Evolutionary conservation across 2,797 vertebrate species (phyloP).

Genomic region (Dermochelys coriacea): DNA sequence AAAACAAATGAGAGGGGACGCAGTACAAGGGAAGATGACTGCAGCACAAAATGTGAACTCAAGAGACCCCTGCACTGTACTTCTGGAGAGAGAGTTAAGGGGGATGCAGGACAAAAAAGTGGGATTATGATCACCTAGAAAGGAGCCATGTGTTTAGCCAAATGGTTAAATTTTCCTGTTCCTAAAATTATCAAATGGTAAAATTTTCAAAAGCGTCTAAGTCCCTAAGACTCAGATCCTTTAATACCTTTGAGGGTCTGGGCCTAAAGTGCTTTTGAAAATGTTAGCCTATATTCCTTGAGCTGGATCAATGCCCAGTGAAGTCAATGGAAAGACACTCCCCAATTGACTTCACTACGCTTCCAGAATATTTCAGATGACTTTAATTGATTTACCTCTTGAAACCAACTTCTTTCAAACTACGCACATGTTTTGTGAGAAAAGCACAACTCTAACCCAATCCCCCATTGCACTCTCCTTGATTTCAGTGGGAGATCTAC

Average conservation of each 20-base stretch:
- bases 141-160: not conserved
- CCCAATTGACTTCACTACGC: not conserved
- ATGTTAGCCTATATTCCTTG: not conserved
- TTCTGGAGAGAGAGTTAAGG: conserved; percentile 14
- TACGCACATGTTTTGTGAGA: not conserved
- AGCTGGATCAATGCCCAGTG: not conserved
- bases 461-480: not conserved
- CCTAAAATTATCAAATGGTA: not conserved
- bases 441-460: not conserved
- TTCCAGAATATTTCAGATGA: not conserved
- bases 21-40: not conserved
- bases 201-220: not conserved
- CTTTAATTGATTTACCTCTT: not conserved
- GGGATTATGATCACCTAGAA: not conserved
- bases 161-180: not conserved
- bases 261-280: not conserved
- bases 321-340: not conserved
- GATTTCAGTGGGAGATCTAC: not conserved
- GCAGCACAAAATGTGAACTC: not conserved
- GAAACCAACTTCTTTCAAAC: not conserved
- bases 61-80: not conserved
- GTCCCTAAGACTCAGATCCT: not conserved
- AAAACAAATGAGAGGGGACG: not conserved
- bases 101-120: conserved; percentile 27
- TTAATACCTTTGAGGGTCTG: not conserved